These are phyloP conservation scores for Eulemur albifrons DNA, from an alignment of 2,797 vertebrate genomes.

Conservation along the genomic window DNA sequence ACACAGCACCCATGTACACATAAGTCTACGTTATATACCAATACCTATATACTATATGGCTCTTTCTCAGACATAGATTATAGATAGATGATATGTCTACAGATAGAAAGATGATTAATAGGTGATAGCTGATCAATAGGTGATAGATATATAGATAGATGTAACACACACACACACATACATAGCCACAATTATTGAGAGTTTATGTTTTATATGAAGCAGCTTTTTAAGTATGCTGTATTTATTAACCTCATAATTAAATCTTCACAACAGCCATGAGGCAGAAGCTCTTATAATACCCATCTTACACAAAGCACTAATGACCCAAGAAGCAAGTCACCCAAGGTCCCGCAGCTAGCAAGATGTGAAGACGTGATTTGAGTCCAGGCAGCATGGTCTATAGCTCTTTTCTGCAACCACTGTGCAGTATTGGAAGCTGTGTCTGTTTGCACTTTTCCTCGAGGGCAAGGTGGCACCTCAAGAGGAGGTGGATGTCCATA, in stretches of 20 bases:
- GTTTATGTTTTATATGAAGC: not conserved
- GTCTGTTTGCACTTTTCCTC: accelerated
- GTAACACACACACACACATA: not conserved
- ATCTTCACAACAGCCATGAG: not conserved
- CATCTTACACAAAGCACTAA: not conserved
- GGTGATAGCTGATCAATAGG: not conserved
- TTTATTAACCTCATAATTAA: not conserved
- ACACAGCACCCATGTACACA: too few species aligned
- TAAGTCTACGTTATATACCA: not conserved
- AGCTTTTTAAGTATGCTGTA: not conserved
- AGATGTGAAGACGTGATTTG: accelerated
- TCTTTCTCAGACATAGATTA: not conserved
- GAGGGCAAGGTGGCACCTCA: accelerated
- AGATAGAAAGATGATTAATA: not conserved
- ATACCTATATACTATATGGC: not conserved
- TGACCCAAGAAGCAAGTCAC: not conserved
- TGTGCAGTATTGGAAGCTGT: accelerated
- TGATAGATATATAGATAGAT: not conserved
- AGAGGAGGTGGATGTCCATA: accelerated
- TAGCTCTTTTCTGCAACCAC: too few species aligned
- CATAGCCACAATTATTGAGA: not conserved
- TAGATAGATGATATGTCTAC: not conserved
- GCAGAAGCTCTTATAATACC: accelerated
- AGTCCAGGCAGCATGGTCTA: accelerated
- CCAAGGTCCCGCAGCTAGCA: accelerated